A percentile compares a stretch with the other conserved stretches of the same genome.
Conservation (phyloP, 2,888 invertebrate species). For the Drosophila pullipes region DNA sequence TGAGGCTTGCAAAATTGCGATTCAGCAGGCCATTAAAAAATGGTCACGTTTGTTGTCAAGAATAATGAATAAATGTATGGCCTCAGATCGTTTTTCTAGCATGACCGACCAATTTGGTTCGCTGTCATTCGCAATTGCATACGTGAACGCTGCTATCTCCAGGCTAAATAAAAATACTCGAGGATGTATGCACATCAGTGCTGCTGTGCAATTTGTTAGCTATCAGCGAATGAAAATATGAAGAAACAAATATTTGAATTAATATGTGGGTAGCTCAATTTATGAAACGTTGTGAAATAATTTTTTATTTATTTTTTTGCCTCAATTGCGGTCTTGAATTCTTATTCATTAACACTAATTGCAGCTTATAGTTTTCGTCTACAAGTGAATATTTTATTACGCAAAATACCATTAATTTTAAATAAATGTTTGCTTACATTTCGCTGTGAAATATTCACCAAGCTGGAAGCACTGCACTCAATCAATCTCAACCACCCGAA, state of each 20-base stretch:
- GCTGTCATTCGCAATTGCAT: constrained; percentile 37
- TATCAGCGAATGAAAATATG: too few species aligned
- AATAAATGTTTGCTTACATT: background rate
- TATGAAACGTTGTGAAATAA: background rate
- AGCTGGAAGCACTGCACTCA: background rate
- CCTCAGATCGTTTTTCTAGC: too few species aligned
- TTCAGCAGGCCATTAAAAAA: background rate
- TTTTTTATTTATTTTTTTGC: background rate
- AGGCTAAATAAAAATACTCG: constrained; percentile 7
- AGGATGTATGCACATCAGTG: constrained; percentile 16
- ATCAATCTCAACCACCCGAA: background rate
- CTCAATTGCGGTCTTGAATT: background rate
- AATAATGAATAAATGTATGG: constrained; percentile 1
- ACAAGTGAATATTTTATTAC: background rate
- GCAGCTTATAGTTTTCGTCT: background rate
- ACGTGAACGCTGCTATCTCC: constrained; percentile 8
- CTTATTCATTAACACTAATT: background rate
- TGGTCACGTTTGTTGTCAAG: constrained; percentile 4
- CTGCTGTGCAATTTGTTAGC: background rate
- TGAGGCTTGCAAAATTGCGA: background rate
- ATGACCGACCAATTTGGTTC: constrained; percentile 10
- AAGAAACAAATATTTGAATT: background rate
- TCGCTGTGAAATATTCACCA: background rate
- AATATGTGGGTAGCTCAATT: background rate
- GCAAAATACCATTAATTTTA: background rate